Conservation (phyloP, 2,113 vertebrate genomes). For the Anguilla japonica region DNA sequence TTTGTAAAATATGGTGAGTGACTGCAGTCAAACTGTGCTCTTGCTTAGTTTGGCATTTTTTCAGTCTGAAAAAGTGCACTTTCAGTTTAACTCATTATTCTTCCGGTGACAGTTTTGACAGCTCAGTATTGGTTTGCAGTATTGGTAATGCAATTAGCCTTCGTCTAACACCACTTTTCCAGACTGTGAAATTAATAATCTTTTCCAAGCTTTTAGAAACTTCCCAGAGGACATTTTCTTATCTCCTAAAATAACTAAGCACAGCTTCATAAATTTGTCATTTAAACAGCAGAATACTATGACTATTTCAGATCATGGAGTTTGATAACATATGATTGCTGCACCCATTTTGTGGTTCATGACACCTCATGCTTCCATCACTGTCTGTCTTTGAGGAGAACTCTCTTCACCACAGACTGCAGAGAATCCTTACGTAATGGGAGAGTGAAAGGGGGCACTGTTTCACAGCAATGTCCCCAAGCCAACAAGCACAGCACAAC, state of each 20-base stretch:
- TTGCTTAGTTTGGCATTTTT: conserved; percentile 36
- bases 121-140: conserved; percentile 31
- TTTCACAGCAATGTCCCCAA: background rate
- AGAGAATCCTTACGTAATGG: background rate
- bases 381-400: background rate
- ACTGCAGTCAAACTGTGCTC: background rate
- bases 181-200: background rate
- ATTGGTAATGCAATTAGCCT: conserved; percentile 40
- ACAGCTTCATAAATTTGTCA: too few relatives aligned
- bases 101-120: conserved; percentile 40
- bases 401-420: background rate
- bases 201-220: background rate
- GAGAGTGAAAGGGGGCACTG: background rate
- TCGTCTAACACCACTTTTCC: conserved; percentile 27
- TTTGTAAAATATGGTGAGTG: background rate
- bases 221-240: background rate
- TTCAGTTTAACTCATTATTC: conserved; percentile 36
- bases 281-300: too few relatives aligned
- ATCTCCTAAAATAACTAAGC: background rate
- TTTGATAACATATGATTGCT: too few relatives aligned
- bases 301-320: too few relatives aligned
- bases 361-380: background rate
- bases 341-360: background rate
- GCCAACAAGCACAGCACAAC: background rate
- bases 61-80: conserved; percentile 38